A percentile compares a stretch with the other conserved stretches of the same genome.
phyloP scores from a whole-genome alignment of 2,888 invertebrate genomes.

The Schizotus pectinicornis region DNA sequence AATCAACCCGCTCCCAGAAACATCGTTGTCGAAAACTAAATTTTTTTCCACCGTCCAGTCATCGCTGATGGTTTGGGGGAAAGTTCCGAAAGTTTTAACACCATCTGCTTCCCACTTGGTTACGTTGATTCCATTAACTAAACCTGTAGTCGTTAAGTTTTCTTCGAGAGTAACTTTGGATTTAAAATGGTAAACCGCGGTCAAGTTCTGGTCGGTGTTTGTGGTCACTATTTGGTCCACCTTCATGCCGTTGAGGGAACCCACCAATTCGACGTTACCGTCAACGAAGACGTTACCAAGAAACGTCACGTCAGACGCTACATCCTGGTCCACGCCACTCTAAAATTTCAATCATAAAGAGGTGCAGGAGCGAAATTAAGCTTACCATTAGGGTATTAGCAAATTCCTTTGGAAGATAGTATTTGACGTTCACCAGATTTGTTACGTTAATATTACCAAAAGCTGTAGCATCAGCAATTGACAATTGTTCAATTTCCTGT shows the following conservation, averaged over 20 bases:
- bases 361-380: conserved; percentile 13
- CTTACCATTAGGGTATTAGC: conserved; percentile 63
- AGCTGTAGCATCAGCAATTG: conserved; percentile 51
- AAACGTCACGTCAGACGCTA: conserved; percentile 56
- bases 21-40: conserved; percentile 53
- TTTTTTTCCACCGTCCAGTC: conserved; percentile 59
- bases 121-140: conserved; percentile 56
- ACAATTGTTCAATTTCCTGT: conserved; percentile 57
- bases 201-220: conserved; percentile 51
- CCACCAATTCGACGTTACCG: conserved; percentile 45
- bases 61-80: conserved; percentile 57
- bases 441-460: conserved; percentile 47
- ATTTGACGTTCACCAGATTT: conserved; percentile 55
- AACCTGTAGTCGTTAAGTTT: conserved; percentile 42
- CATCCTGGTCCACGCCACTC: conserved; percentile 52
- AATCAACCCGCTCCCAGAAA: conserved; percentile 50
- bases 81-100: conserved; percentile 48
- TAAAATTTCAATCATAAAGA: conserved; percentile 30
- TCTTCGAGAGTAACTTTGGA: conserved; percentile 41
- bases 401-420: conserved; percentile 57
- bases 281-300: conserved; percentile 52
- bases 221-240: conserved; percentile 55
- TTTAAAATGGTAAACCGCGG: conserved; percentile 49
- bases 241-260: conserved; percentile 54
- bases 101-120: conserved; percentile 56